Evolutionary conservation across 35 echinoderm and acorn worm genomes (phyloP).

Genomic region (Patiria miniata): DNA sequence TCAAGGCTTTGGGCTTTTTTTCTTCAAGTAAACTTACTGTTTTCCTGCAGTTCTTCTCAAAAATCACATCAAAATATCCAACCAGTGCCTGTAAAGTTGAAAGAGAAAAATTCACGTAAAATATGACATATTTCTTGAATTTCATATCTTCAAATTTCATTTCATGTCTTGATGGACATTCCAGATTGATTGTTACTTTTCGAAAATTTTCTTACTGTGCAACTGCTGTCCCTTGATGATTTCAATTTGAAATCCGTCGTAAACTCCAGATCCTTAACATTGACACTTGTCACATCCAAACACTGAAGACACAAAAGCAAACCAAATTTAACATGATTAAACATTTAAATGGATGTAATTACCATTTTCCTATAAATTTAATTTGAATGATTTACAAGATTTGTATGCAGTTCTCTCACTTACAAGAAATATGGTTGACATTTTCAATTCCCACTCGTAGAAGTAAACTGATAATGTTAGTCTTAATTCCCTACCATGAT

Average conservation of each 20-base stretch:
- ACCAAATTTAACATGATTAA: not conserved
- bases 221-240: slow-evolving; percentile 58
- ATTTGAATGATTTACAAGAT: too few species aligned
- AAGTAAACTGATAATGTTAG: too few species aligned
- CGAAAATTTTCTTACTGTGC: slow-evolving; percentile 76
- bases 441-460: too few species aligned
- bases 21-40: slow-evolving; percentile 72
- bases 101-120: not conserved
- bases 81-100: slow-evolving; percentile 67
- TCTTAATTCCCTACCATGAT: too few species aligned
- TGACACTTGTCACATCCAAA: slow-evolving; percentile 78
- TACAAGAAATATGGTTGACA: too few species aligned
- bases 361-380: too few species aligned
- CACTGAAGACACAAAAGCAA: slow-evolving; percentile 52
- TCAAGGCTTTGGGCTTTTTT: too few species aligned
- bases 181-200: not conserved
- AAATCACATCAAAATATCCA: slow-evolving; percentile 97
- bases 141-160: too few species aligned
- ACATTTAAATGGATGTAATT: too few species aligned
- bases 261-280: slow-evolving; percentile 88
- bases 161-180: too few species aligned
- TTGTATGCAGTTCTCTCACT: too few species aligned
- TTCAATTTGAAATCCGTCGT: slow-evolving; percentile 84
- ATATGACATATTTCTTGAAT: too few species aligned
- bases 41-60: slow-evolving; percentile 89